Percentiles rank a stretch among this genome's conserved stretches.
Conservation (phyloP, 2,113 vertebrate species). For the Oreochromis aureus region DNA sequence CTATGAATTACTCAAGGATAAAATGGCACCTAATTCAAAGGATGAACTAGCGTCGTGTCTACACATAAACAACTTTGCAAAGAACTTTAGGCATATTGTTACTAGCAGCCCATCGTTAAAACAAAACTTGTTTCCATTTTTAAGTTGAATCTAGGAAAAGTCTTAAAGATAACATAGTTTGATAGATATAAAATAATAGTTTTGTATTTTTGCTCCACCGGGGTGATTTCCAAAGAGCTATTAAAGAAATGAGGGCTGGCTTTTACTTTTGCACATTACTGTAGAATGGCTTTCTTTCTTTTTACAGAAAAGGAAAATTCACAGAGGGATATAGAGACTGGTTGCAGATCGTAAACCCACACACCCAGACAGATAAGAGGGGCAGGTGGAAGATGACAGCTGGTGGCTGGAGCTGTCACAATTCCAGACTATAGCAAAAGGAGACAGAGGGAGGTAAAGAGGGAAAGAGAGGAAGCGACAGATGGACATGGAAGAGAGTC, state of each 20-base stretch:
- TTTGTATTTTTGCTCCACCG: background rate
- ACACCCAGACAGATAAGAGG: conserved; percentile 11
- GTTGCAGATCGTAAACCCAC: conserved; percentile 4
- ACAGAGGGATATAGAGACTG: background rate
- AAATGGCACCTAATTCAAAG: background rate
- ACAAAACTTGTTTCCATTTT: background rate
- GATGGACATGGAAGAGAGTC: conserved; percentile 14
- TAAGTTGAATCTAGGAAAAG: background rate
- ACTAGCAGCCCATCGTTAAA: background rate
- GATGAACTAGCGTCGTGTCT: background rate
- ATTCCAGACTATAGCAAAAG: conserved; percentile 2
- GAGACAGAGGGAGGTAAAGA: background rate
- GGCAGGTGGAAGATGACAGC: conserved; percentile 15
- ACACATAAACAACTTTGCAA: background rate
- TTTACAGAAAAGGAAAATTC: background rate
- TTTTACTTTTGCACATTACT: background rate
- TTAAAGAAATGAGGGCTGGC: background rate
- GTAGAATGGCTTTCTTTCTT: background rate
- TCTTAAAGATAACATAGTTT: background rate
- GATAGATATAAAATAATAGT: background rate
- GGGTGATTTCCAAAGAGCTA: background rate
- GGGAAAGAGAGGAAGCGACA: conserved; percentile 13
- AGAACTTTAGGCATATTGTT: background rate
- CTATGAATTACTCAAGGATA: background rate
- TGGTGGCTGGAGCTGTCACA: conserved; percentile 12